Evolutionary conservation across 1,140 invertebrate genomes (phyloP).

Genomic region (Chelonus insularis): DNA sequence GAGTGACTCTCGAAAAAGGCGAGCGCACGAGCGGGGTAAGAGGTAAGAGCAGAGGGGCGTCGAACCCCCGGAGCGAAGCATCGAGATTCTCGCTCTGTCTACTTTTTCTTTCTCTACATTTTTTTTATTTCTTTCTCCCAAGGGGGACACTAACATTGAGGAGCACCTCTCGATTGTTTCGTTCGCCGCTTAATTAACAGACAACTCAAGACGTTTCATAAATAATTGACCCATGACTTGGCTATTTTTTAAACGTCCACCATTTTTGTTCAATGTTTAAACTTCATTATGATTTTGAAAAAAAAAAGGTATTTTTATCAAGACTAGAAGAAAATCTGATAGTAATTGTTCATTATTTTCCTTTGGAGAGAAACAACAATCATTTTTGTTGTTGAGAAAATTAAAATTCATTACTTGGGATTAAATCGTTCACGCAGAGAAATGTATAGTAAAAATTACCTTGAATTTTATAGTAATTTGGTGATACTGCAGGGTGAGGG

Average conservation of each 20-base stretch:
- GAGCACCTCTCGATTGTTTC: constrained; percentile 22
- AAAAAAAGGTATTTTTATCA: no score
- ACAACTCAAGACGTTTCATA: constrained; percentile 9
- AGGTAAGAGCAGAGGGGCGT: constrained; percentile 13
- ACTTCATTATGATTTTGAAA: background rate
- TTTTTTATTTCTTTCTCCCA: background rate
- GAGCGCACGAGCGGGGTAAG: background rate
- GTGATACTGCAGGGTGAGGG: no score
- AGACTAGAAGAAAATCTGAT: no score
- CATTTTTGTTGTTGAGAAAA: no score
- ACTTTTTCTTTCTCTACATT: background rate
- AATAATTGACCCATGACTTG: constrained; percentile 8
- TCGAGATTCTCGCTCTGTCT: constrained; percentile 23
- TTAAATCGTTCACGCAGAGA: no score
- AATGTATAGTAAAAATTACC: no score
- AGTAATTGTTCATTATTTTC: no score
- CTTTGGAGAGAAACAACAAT: no score
- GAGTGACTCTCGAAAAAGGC: constrained; percentile 32
- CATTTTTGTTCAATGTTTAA: background rate
- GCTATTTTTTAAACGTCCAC: background rate
- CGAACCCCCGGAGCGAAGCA: constrained; percentile 37
- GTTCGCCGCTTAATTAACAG: constrained; percentile 26
- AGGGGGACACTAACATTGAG: background rate
- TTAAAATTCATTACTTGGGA: no score
- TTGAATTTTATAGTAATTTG: no score